A percentile compares a stretch with the other conserved stretches of the same genome.
Evolutionary conservation across 1,140 invertebrate species (phyloP).

Genomic region (Nebria ingens): DNA sequence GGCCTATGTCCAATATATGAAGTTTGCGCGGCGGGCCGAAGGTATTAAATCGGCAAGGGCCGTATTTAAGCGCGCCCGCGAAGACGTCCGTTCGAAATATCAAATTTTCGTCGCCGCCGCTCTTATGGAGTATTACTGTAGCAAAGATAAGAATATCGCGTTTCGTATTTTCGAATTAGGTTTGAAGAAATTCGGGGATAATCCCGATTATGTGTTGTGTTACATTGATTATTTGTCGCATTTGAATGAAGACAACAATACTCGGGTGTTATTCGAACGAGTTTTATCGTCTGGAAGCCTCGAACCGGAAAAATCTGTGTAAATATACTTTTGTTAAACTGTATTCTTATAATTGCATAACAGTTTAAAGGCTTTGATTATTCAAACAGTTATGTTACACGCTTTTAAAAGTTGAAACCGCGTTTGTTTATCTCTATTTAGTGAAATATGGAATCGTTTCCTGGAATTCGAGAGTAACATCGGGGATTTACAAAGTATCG

Average conservation of each 20-base stretch:
- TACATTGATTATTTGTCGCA: conserved; percentile 97
- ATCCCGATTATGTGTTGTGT: conserved; percentile 87
- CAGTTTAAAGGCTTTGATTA: too few species aligned
- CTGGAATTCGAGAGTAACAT: conserved; percentile 98
- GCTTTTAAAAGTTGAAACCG: too few species aligned
- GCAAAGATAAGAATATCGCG: conserved; percentile 97
- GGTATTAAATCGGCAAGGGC: conserved; percentile 92
- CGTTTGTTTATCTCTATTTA: conserved; percentile 13
- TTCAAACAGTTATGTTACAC: neutral
- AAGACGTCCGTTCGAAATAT: conserved; percentile 76
- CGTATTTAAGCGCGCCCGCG: conserved; percentile 91
- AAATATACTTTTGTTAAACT: conserved; percentile 33
- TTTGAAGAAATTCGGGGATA: conserved; percentile 90
- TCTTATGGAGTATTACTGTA: conserved; percentile 99
- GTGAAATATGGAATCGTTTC: conserved; percentile 97
- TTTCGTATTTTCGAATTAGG: conserved; percentile 97
- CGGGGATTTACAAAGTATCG: conserved; percentile 93
- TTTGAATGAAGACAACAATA: conserved; percentile 99
- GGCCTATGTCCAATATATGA: conserved; percentile 99
- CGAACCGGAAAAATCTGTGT: conserved; percentile 85
- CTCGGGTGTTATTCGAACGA: conserved; percentile 92
- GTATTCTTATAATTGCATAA: too few species aligned
- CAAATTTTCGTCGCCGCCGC: conserved; percentile 95
- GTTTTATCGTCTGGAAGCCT: conserved; percentile 90
- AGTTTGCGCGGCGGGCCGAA: conserved; percentile 92